phyloP scores from a whole-genome alignment of 2,888 invertebrate genomes.

The Xanthia icteritia region DNA sequence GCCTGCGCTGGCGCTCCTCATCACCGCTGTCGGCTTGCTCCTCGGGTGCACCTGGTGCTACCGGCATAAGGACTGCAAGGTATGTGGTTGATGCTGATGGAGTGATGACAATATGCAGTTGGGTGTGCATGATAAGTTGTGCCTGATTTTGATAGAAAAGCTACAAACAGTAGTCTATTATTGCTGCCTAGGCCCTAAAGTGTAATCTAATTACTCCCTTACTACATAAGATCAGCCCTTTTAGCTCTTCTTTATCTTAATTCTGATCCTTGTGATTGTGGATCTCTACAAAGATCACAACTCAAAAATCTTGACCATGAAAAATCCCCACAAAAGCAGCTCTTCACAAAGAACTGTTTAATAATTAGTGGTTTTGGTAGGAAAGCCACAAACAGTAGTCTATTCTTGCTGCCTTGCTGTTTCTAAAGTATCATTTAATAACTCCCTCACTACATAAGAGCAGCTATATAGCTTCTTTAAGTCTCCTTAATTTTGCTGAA shows the following conservation, averaged over 20 bases:
- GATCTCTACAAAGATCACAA: not conserved
- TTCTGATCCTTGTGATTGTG: not conserved
- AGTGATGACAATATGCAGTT: no score
- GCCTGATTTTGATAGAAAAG: not conserved
- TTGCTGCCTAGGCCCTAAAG: slow-evolving; percentile 4
- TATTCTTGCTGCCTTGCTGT: not conserved
- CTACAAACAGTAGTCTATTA: not conserved
- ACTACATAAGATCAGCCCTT: not conserved
- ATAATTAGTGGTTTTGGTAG: not conserved
- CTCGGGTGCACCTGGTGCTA: slow-evolving; percentile 89
- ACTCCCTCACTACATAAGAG: not conserved
- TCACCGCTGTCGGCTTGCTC: slow-evolving; percentile 83
- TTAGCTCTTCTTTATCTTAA: not conserved
- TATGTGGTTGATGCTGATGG: slow-evolving; percentile 59
- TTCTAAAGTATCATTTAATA: slow-evolving; percentile 14
- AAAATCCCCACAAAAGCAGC: no score
- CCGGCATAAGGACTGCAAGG: slow-evolving; percentile 88
- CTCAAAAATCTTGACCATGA: not conserved
- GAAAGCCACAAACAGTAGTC: not conserved
- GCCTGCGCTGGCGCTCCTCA: slow-evolving; percentile 85
- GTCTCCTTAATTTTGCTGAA: not conserved
- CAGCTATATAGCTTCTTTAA: no score
- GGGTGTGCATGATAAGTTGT: not conserved
- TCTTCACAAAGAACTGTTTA: no score
- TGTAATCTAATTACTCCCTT: slow-evolving; percentile 2